Percentiles rank a stretch among this genome's conserved stretches.
Conservation (phyloP, 2,888 invertebrate species). For the Pseudoips prasinana region DNA sequence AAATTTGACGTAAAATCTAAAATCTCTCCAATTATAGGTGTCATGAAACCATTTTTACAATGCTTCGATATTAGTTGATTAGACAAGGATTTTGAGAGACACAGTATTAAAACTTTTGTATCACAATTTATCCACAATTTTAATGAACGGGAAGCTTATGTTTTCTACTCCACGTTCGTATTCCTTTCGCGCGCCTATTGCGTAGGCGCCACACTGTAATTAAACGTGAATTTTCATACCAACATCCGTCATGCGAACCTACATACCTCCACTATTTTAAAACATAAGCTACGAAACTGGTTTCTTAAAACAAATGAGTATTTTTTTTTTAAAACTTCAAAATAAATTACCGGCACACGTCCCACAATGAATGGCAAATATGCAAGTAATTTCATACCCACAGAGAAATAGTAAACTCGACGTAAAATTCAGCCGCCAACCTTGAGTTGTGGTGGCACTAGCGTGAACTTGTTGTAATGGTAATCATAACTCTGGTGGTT, state of each 20-base stretch:
- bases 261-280: slow-evolving; percentile 22
- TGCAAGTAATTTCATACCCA: slow-evolving; percentile 43
- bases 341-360: slow-evolving; percentile 35
- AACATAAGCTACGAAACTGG: slow-evolving; percentile 25
- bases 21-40: too few relatives aligned
- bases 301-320: slow-evolving; percentile 33
- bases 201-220: slow-evolving; percentile 29
- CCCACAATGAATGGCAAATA: slow-evolving; percentile 46
- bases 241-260: slow-evolving; percentile 22
- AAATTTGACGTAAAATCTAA: too few relatives aligned
- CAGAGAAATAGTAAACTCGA: slow-evolving; percentile 49
- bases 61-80: too few relatives aligned
- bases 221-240: slow-evolving; percentile 28
- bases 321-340: slow-evolving; percentile 36
- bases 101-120: too few relatives aligned
- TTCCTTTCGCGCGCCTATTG: slow-evolving; percentile 21
- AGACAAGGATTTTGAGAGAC: too few relatives aligned
- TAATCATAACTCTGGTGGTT: slow-evolving; percentile 48
- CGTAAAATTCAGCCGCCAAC: slow-evolving; percentile 50
- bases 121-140: too few relatives aligned
- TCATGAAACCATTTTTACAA: too few relatives aligned
- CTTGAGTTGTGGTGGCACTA: slow-evolving; percentile 50
- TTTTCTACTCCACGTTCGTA: slow-evolving; percentile 30
- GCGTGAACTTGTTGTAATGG: slow-evolving; percentile 44
- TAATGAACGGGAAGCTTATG: too few relatives aligned